Evolutionary conservation across 2,797 vertebrate genomes (phyloP), one percentile per base, ranked within the genome.

Genomic region (Morus bassanus): DNA sequence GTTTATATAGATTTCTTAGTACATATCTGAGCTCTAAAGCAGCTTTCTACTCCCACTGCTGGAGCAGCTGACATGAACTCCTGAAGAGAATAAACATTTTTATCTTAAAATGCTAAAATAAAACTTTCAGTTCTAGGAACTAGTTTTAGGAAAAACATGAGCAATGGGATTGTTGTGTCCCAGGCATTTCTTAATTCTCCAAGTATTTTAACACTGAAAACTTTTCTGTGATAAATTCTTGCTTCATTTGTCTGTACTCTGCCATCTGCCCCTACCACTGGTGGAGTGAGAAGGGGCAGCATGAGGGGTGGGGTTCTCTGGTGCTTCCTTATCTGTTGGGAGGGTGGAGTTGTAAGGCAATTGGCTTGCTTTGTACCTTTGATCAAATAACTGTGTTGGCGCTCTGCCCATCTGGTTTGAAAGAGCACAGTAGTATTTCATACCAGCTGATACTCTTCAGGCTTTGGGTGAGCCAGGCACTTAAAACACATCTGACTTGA

Each of bases 381-480:
- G 60, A 33, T 37, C 16, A 31, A 51, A n/a, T 16, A n/a, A 25
- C 11, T 19, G 23, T 50, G 27, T 23, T 56, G 45, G 57, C 4
- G 1, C 17, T 72, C 33, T 31, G 51, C 13, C 56, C n/a, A 13
- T 11, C 10, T 37, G 12, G 22, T 39, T 33, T 56, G 51, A 12
- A 35, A 24, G 22, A 63, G 15, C 6, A 1, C 27, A n/a, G 11
- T 0, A 41, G 16, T 1, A 0, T 65, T 79, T 94, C 64, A 21
- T 17, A 19, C 4, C 18, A 51, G 43, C 43, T 67, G 74, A 43
- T 28, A 37, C 18, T 21, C 50, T 41, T 35, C 15, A 54, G 46
- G 53, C 18, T 50, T n/a, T 46, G 41, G 13, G 18, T 68, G 33
- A 89, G 3, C 27, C 35, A 67, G 60, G 33, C 8, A 1, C 64